Evolutionary conservation across 2,888 invertebrate genomes (phyloP).

Genomic region (Cordilura impudica): DNA sequence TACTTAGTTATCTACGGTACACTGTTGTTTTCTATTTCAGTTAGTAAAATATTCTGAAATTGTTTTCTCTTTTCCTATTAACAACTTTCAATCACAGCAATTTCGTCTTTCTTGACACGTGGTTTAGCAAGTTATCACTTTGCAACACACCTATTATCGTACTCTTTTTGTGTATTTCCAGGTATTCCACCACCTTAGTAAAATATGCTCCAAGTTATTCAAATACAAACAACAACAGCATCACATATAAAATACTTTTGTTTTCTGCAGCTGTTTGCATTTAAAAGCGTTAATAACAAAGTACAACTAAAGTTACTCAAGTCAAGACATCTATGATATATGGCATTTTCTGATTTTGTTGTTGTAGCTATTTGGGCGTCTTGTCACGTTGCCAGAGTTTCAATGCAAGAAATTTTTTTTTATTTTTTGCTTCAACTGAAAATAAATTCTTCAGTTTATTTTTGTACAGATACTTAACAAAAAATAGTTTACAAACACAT

Average conservation of each 20-base stretch:
- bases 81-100: no score
- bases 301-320: background rate
- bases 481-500: background rate
- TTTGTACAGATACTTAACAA: background rate
- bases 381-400: constrained; percentile 58
- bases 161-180: no score
- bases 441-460: background rate
- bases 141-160: no score
- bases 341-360: background rate
- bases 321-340: background rate
- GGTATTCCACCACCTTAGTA: no score
- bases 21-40: no score
- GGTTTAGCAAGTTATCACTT: no score
- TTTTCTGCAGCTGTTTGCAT: constrained; percentile 31
- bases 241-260: background rate
- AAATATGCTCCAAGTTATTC: constrained; percentile 36
- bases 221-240: constrained; percentile 21
- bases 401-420: constrained; percentile 35
- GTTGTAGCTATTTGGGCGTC: constrained; percentile 51
- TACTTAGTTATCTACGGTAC: no score
- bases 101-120: no score
- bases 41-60: no score
- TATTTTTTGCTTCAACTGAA: background rate
- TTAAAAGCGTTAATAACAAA: background rate
- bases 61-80: no score